Evolutionary conservation across 2,888 invertebrate species (phyloP), one percentile per base, ranked within the genome.

Genomic region (Keiferia lycopersicella): DNA sequence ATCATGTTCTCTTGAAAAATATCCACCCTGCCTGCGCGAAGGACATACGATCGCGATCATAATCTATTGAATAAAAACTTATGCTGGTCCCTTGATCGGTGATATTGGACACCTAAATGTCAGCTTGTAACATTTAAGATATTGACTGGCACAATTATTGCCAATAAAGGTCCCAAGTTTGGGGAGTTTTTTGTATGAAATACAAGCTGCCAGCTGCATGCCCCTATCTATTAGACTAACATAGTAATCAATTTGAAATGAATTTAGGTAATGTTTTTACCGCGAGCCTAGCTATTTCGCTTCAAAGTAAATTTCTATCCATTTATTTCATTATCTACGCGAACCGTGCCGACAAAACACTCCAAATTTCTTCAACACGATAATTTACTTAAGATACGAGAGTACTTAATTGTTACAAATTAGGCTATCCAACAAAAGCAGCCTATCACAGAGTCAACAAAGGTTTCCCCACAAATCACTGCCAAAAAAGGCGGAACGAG

Each of bases 41-140:
- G 72, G 72, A 75, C 77, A 79, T 76, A 73, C 69, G 67, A 69
- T 62, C 67, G 63, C 69, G 75, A 76, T 81, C 77, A 73, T 80
- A 78, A 80, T 79, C 78, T 72, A 71, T 71, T 67, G 68, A 71
- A 76, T 75, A 80, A 78, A 81, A 80, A 78, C 62, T 63, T 68
- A 65, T 71, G 68, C 67, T 71, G 70, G 71, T 65, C 64, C 61
- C 62, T 34, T 75, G 78, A 80, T 79, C 73, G 77, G 76, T 79
- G 72, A 68, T 72, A 66, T 56, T 26, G 30, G 56, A 56, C 56
- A 56, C 56, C 62, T 68, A 70, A 70, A 74, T 74, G 76, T 73
- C 77, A 75, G 68, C 58, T 66, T 34, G 34, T 41, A 38, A 20
- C 59, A 59, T 39, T 59, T 39, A 18, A 58, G 38, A 56, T 30